Evolutionary conservation across 1,140 invertebrate genomes (phyloP), one percentile per base, ranked within the genome.

Genomic region (Trichonephila clavata): DNA sequence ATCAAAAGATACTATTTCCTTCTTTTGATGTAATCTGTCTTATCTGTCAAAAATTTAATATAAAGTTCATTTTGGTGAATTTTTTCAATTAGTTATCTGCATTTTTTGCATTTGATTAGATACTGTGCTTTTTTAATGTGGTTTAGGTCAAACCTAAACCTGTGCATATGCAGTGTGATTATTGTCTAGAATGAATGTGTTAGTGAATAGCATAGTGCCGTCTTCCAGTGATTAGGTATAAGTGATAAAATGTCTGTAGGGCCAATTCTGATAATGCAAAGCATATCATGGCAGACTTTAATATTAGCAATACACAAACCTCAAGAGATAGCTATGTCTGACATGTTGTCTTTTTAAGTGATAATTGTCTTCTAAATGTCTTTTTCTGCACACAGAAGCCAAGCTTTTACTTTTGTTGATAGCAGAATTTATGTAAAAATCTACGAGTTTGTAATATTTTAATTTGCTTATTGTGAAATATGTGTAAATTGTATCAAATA

Each of bases 211-310:
- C 21, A 83, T 93, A 93, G 93, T 93, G 86, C 86, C 60, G 93
- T 93, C 93, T 93, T 93, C 93, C 93, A 93, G 86, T 93, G 86
- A 83, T 84, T 93, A 93, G 92, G 10, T 61, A 50, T 50, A 93
- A 87, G 93, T 93, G 93, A 93, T 93, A 93, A 88, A 93, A 88
- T 93, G 71, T 93, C 68, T 93, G 83, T 93, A 93, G 92, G 68
- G 84, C 92, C 92, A 93, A 93, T 84, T 89, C 87, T 90, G 93
- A 83, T 93, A 50, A 84, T 93, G 93, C 93, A 68, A 93, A 93
- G 93, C 93, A 93, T 93, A 93, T 93, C 93, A 93, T 89, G 93
- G 93, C 71, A 93, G 71, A 93, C 86, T 81, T 93, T 89, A 83
- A 93, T 93, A 89, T 84, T 93, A 93, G 87, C 87, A 93, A 93